Base-by-base conservation (phyloP, 2,888 invertebrate genomes). In the Drosophila paranaensis region DNA sequence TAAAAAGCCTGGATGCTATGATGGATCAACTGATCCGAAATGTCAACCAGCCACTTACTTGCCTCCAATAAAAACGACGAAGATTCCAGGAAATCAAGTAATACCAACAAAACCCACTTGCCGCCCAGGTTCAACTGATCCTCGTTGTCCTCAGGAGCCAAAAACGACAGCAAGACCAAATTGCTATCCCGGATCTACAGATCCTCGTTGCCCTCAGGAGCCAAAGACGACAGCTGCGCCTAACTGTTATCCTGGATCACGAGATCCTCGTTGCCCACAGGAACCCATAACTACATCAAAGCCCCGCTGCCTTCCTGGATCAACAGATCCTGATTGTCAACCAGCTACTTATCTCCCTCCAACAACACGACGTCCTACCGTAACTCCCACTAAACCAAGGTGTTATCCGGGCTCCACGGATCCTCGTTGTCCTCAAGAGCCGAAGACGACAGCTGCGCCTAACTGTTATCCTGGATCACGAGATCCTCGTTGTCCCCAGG, bases 401-500 rank as follows among this genome's bases (percentile, higher is more conserved):
- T 70, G 69, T 14, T 70, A 68, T 20, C 93, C 93, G 0, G 93
- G 93, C 0, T 79, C 78, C 20, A 56, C 20, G 46, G 69, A 69
- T 54, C 60, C 57, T 10, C 42, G 46, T 8, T 74, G 74, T 25
- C 61, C 60, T 0, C 71, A 61, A 16, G 9, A 45, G 0, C 58
- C 58, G 0, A 50, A 16, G 9, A 70, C 70, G 8, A 71, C 42
- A 9, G 20, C 42, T 2, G 0, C 1, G 0, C 42, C 42, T 0
- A 42, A 16, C 16, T 43, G 43, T 54, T 93, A 89, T 71, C 93
- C 89, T 48, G 93, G 79, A 85, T 93, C 92, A 0, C 79, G 81
- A 0, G 92, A 93, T 74, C 89, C 92, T 1, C 80, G 90, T 11
- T 93, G 92, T 16, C 90, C 82, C 92, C 93, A 67, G 30, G 3